phyloP scores from a whole-genome alignment of 2,888 invertebrate species.

The Ptychoptera albimana region DNA sequence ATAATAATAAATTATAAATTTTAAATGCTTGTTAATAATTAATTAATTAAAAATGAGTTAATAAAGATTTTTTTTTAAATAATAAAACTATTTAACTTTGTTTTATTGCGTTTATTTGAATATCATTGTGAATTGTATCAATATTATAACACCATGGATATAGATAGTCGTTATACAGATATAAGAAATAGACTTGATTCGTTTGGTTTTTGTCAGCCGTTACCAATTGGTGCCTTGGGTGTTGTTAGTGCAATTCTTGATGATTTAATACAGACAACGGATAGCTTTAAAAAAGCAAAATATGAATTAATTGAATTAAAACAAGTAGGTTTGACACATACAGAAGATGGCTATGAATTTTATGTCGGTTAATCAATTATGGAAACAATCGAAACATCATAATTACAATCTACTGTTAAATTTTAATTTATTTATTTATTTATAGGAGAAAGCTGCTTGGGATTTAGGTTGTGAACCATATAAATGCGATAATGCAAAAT shows the following conservation, averaged over 20 bases:
- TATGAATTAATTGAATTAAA: constrained; percentile 50
- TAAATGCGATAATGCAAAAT: constrained; percentile 61
- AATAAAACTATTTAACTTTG: too few relatives aligned
- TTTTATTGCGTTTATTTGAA: too few relatives aligned
- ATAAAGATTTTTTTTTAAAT: too few relatives aligned
- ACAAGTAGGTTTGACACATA: constrained; percentile 33
- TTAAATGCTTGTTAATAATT: too few relatives aligned
- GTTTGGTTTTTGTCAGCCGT: constrained; percentile 62
- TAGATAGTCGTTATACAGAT: constrained; percentile 9
- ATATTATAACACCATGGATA: not conserved
- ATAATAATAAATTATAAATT: too few relatives aligned
- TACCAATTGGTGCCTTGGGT: constrained; percentile 61
- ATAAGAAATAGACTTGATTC: constrained; percentile 56
- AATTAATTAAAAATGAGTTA: too few relatives aligned
- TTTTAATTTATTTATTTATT: constrained; percentile 7
- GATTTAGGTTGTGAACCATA: constrained; percentile 60
- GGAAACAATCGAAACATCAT: not conserved
- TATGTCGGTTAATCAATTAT: not conserved
- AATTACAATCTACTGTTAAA: not conserved
- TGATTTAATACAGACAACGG: constrained; percentile 77
- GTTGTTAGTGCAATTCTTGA: constrained; percentile 65
- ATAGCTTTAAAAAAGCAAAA: constrained; percentile 72
- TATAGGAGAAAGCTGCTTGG: constrained; percentile 52
- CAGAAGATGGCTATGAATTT: not conserved
- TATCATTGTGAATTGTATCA: too few relatives aligned